Base-by-base conservation (phyloP, 2,113 vertebrate species). In the Xiphophorus couchianus region DNA sequence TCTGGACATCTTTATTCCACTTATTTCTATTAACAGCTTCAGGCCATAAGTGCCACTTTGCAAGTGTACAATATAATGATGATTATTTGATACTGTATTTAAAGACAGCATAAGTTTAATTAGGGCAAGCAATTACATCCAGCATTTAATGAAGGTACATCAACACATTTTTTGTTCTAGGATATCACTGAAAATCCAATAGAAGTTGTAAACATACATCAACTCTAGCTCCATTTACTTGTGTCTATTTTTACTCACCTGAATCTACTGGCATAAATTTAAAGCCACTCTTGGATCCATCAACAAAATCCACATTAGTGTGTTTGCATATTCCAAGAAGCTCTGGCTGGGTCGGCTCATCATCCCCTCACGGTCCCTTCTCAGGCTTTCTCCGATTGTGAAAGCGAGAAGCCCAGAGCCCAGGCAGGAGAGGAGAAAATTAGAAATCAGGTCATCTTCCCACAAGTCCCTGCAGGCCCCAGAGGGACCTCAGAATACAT, bases 391-490 rank as follows among this genome's bases (percentile, higher is more conserved):
- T 37, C 30, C 67, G 27, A 84, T 81, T 31, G 84, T 78, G 83
- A 72, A 83, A 73, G 86, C 73, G 42, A 80, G 71, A 22, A 84
- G 66, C 78, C 84, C 71, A 73, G 69, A 89, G 84, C 84, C 51
- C 75, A 81, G 84, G 79, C 86, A 87, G 85, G 71, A 84, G 85
- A 88, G 69, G 82, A 91, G 85, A 90, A 84, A 90, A 90, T 92
- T 85, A 84, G 89, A 93, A 93, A 92, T 86, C 89, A 93, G 93
- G 93, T 93, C 93, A 93, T 91, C 91, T 90, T 89, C 90, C 86
- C 91, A 91, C 87, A 90, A 89, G 91, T 92, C 90, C 79, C 82
- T 88, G 90, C 90, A 88, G 84, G 86, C 84, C 91, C 91, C 85
- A 71, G 71, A 78, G 93, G 89, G 90, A 92, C 83, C 83, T 89